Conservation (phyloP, 2,888 invertebrate species). For the Drosophila mettleri region DNA sequence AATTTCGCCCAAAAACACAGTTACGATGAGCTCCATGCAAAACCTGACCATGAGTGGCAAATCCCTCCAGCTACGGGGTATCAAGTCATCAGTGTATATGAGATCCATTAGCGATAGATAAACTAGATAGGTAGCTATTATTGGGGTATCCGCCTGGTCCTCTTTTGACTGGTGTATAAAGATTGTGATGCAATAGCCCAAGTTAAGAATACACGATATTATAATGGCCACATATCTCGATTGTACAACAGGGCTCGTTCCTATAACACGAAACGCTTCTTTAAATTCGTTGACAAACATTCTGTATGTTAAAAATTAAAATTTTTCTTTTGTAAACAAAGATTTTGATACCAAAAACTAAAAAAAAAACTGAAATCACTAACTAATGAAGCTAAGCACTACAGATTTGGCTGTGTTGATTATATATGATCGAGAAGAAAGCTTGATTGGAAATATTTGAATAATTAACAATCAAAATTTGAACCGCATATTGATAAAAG, state of each 20-base stretch:
- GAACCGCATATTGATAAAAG: no score
- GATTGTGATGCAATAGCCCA: constrained; percentile 19
- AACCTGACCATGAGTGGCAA: constrained; percentile 6
- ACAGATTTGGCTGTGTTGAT: neutral
- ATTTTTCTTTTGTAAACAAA: neutral
- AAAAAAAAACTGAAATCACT: neutral
- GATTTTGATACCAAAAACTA: neutral
- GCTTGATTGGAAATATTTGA: no score
- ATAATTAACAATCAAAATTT: no score
- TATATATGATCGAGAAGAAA: no score
- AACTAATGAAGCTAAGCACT: neutral
- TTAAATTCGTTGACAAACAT: neutral
- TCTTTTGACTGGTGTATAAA: constrained; percentile 20
- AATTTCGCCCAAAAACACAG: constrained; percentile 22
- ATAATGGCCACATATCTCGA: constrained; percentile 8
- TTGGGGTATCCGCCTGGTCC: neutral
- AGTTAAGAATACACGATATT: constrained; percentile 20
- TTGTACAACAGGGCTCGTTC: neutral
- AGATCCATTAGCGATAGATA: constrained; percentile 40
- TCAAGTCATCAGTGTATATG: neutral
- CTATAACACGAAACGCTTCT: neutral
- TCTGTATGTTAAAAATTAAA: neutral
- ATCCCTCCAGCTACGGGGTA: constrained; percentile 13
- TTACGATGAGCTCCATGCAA: constrained; percentile 16
- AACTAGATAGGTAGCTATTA: constrained; percentile 15